Evolutionary conservation across 1,140 invertebrate genomes (phyloP), one percentile per base, ranked within the genome.

Genomic region (Orchestia grillus): DNA sequence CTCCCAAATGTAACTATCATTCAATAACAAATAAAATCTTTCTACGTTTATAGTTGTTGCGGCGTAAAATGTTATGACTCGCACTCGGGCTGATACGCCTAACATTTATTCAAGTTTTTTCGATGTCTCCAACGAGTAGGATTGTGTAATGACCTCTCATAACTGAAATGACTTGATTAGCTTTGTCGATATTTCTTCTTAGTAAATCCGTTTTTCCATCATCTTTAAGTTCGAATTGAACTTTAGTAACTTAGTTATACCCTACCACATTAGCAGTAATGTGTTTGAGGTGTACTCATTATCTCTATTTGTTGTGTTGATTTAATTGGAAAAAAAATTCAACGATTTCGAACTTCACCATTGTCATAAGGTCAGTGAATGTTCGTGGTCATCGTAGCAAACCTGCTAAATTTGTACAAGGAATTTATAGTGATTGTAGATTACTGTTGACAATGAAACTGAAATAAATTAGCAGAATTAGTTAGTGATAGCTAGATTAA

Each of bases 361-460:
- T 42, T 90, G 88, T 90, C 43, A 90, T 90, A 44, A n/a, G 43
- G 43, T 42, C 43, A 41, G 43, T 42, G 88, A 36, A 41, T 43
- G 88, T 41, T 44, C n/a, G 0, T 90, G 41, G 88, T 90, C 41
- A 42, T 90, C 41, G n/a, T 44, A 44, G 41, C 88, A 44, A 19
- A 90, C 15, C 88, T 90, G 88, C n/a, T 90, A 44, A 90, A 90
- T 90, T 90, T 90, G 88, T 90, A 90, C 88, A 41, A 90, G 88
- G 42, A 90, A 90, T 90, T 90, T 90, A 90, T 94, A 94, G 92
- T 94, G 44, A 94, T 94, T 94, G 41, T 94, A 94, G 92, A 45
- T 44, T 94, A 47, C 92, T 94, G 92, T 94, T 94, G 92, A 94
- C 92, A 94, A 94, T 94, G 92, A 94, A 94, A 40, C 40, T 94